phyloP scores from a whole-genome alignment of 1,140 invertebrate genomes.

The Drosophila pandora region DNA sequence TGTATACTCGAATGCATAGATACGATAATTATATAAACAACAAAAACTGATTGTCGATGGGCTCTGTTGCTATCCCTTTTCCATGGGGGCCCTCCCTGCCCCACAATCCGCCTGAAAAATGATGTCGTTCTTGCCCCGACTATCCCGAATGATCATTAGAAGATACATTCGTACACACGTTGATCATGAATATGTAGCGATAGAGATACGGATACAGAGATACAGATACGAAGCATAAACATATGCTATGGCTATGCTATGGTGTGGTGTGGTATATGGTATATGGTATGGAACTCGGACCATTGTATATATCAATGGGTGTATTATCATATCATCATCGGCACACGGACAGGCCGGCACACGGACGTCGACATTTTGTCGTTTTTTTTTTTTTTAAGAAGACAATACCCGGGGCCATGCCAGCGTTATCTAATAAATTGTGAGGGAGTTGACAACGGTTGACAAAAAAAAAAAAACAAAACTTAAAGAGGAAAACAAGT shows the following conservation, averaged over 20 bases:
- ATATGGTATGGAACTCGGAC: constrained; percentile 9
- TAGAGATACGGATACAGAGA: constrained; percentile 9
- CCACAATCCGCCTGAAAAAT: constrained; percentile 37
- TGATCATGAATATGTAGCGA: constrained; percentile 31
- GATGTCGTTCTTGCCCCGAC: constrained; percentile 47
- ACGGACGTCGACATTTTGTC: constrained; percentile 74
- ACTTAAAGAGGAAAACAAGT: constrained; percentile 10
- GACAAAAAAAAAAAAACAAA: constrained; percentile 16
- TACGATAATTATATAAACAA: constrained; percentile 67
- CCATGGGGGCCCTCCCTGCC: background rate
- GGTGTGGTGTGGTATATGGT: too few species aligned
- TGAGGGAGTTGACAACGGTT: constrained; percentile 70
- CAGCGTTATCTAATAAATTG: constrained; percentile 74
- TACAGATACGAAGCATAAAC: constrained; percentile 23
- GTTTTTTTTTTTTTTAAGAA: constrained; percentile 58
- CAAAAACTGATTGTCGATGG: constrained; percentile 50
- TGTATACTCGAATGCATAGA: constrained; percentile 34
- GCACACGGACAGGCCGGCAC: constrained; percentile 60
- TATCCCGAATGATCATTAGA: constrained; percentile 59
- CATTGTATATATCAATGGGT: constrained; percentile 51
- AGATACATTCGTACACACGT: constrained; percentile 47
- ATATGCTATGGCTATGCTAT: constrained; percentile 12
- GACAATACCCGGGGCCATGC: constrained; percentile 53
- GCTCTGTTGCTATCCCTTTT: constrained; percentile 11
- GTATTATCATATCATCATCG: constrained; percentile 76